phyloP scores from a whole-genome alignment of 2,888 invertebrate genomes.

The Lasioglossum leucozonium region DNA sequence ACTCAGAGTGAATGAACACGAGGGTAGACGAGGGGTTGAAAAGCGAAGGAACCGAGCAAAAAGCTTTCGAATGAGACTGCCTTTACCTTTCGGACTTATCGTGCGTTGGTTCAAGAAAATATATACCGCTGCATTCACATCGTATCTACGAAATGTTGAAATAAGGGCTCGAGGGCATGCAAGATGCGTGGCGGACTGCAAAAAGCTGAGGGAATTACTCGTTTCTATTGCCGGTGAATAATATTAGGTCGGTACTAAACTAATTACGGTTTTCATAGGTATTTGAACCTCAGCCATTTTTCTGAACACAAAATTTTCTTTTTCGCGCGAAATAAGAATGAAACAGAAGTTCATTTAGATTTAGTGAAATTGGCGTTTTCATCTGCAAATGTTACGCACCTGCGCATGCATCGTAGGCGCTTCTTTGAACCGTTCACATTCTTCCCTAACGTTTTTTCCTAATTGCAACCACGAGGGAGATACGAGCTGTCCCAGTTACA shows the following conservation, averaged over 20 bases:
- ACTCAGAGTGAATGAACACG: conserved; percentile 51
- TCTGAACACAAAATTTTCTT: too few species aligned
- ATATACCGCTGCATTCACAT: conserved; percentile 44
- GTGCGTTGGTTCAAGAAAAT: conserved; percentile 62
- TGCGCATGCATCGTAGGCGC: neutral
- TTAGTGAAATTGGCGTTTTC: neutral
- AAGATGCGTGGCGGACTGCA: neutral
- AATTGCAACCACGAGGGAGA: neutral
- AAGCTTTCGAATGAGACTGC: conserved; percentile 34
- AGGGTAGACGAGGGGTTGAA: conserved; percentile 35
- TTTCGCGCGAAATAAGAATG: too few species aligned
- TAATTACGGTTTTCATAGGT: too few species aligned
- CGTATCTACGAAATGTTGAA: conserved; percentile 30
- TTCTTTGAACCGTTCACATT: neutral
- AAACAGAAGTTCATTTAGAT: too few species aligned
- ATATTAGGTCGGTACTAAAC: neutral
- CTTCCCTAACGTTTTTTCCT: neutral
- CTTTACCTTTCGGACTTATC: conserved; percentile 24
- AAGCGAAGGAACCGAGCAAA: conserved; percentile 34
- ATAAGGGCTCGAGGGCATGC: neutral
- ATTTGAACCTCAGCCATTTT: too few species aligned
- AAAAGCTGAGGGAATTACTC: neutral
- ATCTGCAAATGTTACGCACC: neutral
- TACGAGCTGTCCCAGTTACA: neutral
- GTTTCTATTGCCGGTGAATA: neutral